Conservation (phyloP, 2,797 vertebrate genomes). For the Rhinophrynus dorsalis region DNA sequence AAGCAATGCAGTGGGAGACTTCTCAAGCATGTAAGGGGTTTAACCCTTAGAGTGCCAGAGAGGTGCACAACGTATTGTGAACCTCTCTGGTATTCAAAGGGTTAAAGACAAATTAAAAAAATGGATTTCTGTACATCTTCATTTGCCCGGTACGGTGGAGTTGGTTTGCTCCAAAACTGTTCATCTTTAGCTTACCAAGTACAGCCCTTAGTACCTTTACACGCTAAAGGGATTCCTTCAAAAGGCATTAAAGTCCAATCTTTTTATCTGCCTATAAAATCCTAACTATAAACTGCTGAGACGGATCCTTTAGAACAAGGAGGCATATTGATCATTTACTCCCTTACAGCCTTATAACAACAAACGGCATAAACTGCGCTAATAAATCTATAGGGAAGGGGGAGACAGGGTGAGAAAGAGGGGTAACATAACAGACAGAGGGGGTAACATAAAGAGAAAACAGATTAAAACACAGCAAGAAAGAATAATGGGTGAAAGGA, state of each 20-base stretch:
- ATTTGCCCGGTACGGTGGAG: no score
- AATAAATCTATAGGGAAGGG: slow-evolving; percentile 11
- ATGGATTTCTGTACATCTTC: background rate
- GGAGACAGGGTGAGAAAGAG: background rate
- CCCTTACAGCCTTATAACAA: slow-evolving; percentile 22
- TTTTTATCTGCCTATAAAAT: slow-evolving; percentile 5
- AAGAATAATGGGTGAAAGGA: no score
- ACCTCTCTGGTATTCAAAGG: no score
- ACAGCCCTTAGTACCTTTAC: no score
- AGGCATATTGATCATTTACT: slow-evolving; percentile 25
- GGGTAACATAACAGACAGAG: background rate
- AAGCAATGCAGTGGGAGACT: no score
- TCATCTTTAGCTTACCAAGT: no score
- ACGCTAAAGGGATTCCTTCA: background rate
- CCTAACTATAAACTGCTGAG: background rate
- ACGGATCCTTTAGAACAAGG: background rate
- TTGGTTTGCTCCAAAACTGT: no score
- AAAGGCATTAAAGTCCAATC: background rate
- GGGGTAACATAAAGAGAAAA: background rate
- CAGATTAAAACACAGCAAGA: background rate
- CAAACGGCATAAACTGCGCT: slow-evolving; percentile 4
- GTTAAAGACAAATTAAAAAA: no score
- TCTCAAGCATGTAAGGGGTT: no score
- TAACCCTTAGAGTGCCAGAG: no score
- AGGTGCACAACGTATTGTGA: no score